Conservation (phyloP, 2,113 vertebrate species). For the Lepus americanus region DNA sequence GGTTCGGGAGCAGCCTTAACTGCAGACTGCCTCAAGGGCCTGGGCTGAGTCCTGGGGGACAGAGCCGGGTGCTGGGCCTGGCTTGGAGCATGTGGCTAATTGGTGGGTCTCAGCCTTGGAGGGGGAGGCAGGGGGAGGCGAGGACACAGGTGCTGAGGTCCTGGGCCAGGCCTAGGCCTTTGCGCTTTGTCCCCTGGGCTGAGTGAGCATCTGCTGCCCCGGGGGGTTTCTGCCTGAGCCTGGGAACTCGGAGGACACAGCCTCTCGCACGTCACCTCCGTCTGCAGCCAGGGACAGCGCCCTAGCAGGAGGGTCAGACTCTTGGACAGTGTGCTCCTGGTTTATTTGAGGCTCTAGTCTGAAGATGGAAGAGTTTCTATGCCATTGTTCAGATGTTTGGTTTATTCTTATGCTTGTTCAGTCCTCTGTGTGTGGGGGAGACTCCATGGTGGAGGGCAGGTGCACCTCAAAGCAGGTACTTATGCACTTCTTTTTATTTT, state of each 20-base stretch:
- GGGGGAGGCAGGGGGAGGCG: neutral
- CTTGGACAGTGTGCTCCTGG: neutral
- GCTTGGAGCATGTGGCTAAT: neutral
- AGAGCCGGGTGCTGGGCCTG: neutral
- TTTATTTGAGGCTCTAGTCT: conserved; percentile 6
- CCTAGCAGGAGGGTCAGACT: rapidly evolving
- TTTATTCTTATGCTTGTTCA: conserved; percentile 3
- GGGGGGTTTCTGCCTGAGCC: neutral
- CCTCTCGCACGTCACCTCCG: neutral
- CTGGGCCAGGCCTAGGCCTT: neutral
- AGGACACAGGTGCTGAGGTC: neutral
- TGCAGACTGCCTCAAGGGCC: neutral
- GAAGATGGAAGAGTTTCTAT: conserved; percentile 22
- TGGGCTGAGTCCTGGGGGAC: neutral
- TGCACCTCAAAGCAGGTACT: neutral
- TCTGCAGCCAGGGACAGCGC: neutral
- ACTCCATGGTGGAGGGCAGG: neutral
- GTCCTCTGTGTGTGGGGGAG: neutral
- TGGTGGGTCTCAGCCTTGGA: neutral
- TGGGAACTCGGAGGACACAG: neutral
- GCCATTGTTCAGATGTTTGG: neutral
- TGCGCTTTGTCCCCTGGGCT: neutral
- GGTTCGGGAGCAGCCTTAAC: neutral
- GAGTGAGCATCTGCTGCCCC: neutral
- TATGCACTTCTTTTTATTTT: no score